Evolutionary conservation across 2,113 vertebrate genomes (phyloP).

Genomic region (Silurus asotus): DNA sequence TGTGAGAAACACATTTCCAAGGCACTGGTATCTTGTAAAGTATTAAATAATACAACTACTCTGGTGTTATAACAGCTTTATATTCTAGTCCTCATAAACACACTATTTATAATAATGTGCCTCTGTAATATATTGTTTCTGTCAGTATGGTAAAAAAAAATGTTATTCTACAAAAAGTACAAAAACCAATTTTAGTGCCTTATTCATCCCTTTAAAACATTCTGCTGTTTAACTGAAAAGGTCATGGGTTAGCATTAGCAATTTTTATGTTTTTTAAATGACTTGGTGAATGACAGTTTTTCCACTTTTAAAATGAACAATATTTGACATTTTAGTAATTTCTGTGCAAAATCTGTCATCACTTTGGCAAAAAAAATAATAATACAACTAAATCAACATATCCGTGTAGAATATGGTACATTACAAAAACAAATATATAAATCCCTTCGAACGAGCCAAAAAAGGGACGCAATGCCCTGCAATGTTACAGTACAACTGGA

Average conservation of each 20-base stretch:
- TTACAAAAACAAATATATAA: slow-evolving; percentile 44
- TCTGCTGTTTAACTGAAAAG: background rate
- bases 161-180: slow-evolving; percentile 14
- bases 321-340: background rate
- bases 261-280: slow-evolving; percentile 7
- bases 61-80: slow-evolving; percentile 17
- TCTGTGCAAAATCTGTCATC: slow-evolving; percentile 28
- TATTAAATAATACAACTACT: slow-evolving; percentile 2
- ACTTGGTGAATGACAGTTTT: slow-evolving; percentile 29
- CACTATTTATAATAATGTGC: background rate
- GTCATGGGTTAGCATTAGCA: background rate
- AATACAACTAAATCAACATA: slow-evolving; percentile 40
- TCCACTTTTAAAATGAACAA: slow-evolving; percentile 3
- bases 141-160: slow-evolving; percentile 2
- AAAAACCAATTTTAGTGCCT: background rate
- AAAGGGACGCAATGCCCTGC: slow-evolving; percentile 27
- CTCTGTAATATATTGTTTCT: background rate
- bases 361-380: slow-evolving; percentile 39
- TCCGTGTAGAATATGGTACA: slow-evolving; percentile 12
- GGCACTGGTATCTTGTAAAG: background rate
- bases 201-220: slow-evolving; percentile 8
- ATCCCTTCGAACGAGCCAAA: slow-evolving; percentile 18
- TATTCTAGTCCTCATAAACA: slow-evolving; percentile 5
- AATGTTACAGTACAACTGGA: slow-evolving; percentile 36
- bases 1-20: slow-evolving; percentile 12